Evolutionary conservation across 1,140 invertebrate species (phyloP), one percentile per base, ranked within the genome.

Genomic region (Pogonus chalceus): DNA sequence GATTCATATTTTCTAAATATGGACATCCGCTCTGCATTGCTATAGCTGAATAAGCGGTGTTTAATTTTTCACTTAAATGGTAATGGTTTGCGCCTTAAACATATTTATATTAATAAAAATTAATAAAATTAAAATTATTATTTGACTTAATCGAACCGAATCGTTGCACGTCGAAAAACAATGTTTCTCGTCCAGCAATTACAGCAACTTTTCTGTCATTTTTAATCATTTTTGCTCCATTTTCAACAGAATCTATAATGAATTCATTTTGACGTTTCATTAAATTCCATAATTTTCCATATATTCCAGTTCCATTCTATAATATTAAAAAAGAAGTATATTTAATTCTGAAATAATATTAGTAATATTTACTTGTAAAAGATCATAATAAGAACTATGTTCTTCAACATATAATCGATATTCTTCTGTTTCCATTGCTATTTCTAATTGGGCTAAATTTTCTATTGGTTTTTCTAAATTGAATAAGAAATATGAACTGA

Each of bases 281-380:
- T 14, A 81, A 60, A 0, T 75, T 66, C 69, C 81, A 84, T 4
- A 85, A 69, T 55, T 76, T 72, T 0, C 78, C 76, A 57, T 84
- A 85, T 31, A 84, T 73, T 26, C 82, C 83, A n/a, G 82, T 85
- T n/a, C 82, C 82, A 66, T 85, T 85, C 80, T 82, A 56, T 50
- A 62, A 62, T n/a, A n/a, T n/a, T n/a, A n/a, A n/a, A n/a, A n/a
- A n/a, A n/a, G n/a, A n/a, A n/a, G 21, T 51, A 21, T 12, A 2
- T 31, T 54, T 18, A 26, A 35, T 39, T 52, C 48, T 16, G 22
- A 20, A 46, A 26, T 22, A 52, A 31, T 9, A 52, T 22, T 47
- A 43, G 21, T 22, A 23, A 50, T 48, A 51, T 49, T 60, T 64
- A 81, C 81, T 71, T 85, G 78, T n/a, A 85, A 67, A 60, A 83